Evolutionary conservation across 2,113 vertebrate genomes (phyloP).

Genomic region (Tachuris rubrigastra): DNA sequence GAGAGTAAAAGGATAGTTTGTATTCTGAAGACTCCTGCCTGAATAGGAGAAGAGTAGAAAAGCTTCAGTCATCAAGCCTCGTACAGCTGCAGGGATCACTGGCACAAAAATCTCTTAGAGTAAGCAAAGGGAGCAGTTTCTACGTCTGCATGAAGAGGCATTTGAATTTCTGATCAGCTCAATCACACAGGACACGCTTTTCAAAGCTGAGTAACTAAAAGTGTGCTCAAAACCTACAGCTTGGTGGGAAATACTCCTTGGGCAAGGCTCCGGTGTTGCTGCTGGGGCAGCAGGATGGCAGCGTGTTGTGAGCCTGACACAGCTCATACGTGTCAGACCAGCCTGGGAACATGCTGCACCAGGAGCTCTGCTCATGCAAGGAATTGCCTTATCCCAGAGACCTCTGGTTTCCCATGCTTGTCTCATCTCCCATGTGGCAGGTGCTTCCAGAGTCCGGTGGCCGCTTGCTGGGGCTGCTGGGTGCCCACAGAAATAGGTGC

Average conservation of each 20-base stretch:
- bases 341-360: not conserved
- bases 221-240: not conserved
- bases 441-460: not conserved
- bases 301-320: accelerated
- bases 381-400: not conserved
- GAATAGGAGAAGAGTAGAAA: constrained; percentile 28
- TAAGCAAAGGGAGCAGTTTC: constrained; percentile 50
- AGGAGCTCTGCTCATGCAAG: not conserved
- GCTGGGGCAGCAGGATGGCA: not conserved
- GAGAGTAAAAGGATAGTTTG: constrained; percentile 13
- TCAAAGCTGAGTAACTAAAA: not conserved
- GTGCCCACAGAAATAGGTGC: not conserved
- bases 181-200: not conserved
- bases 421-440: not conserved
- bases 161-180: constrained; percentile 61
- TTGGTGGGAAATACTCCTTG: not conserved
- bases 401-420: not conserved
- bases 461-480: not conserved
- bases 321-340: not conserved
- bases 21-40: constrained; percentile 11
- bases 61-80: constrained; percentile 45
- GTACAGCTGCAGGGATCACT: constrained; percentile 37
- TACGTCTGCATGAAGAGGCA: not conserved
- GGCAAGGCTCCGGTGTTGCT: not conserved
- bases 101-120: constrained; percentile 45